Evolutionary conservation across 53 echinoderm and acorn worm genomes (phyloP).

Genomic region (Zoroaster sp.): DNA sequence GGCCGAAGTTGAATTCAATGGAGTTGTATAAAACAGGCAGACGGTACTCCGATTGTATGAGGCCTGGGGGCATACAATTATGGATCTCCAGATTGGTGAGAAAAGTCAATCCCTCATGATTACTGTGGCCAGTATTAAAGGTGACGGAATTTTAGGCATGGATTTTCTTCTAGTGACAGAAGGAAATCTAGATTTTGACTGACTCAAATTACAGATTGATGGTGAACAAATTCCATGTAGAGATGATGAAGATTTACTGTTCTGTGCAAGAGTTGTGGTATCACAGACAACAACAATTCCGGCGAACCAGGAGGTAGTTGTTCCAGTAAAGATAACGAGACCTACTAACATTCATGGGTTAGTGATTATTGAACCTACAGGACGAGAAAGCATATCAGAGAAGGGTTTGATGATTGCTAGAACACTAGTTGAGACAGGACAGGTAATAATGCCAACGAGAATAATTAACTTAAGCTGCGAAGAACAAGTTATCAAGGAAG

Average conservation of each 20-base stretch:
- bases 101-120: slow-evolving; percentile 1
- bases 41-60: slow-evolving; percentile 48
- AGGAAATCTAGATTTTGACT: slow-evolving; percentile 23
- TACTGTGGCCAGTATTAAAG: slow-evolving; percentile 56
- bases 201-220: not conserved
- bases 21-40: slow-evolving; percentile 36
- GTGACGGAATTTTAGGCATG: slow-evolving; percentile 67
- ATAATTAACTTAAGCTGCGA: slow-evolving; percentile 21
- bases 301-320: slow-evolving; percentile 40
- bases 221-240: slow-evolving; percentile 17
- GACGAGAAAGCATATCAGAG: not conserved
- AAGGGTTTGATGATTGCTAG: slow-evolving; percentile 22
- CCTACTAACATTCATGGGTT: not conserved
- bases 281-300: not conserved
- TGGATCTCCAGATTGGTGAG: slow-evolving; percentile 38
- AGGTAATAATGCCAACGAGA: not conserved
- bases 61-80: slow-evolving; percentile 19
- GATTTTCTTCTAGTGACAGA: slow-evolving; percentile 40
- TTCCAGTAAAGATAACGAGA: not conserved
- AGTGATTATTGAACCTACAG: slow-evolving; percentile 5
- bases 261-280: slow-evolving; percentile 19
- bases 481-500: slow-evolving; percentile 11
- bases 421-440: slow-evolving; percentile 9
- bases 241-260: not conserved
- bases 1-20: slow-evolving; percentile 6